A percentile compares a stretch with the other conserved stretches of the same genome.
Evolutionary conservation across 53 echinoderm and acorn worm genomes (phyloP).

Genomic region (Stichopus horrens): DNA sequence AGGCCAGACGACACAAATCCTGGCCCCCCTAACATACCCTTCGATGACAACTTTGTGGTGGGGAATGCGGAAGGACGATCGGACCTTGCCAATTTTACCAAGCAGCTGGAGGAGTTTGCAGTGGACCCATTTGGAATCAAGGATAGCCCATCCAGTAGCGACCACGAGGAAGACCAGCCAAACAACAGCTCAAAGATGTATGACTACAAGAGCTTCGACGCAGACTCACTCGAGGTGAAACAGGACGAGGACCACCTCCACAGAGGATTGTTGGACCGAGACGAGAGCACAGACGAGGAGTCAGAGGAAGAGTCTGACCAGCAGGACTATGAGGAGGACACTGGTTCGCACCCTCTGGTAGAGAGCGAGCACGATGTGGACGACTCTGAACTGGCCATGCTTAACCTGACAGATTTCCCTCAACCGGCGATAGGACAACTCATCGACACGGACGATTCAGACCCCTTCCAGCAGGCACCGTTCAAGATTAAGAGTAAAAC

Average conservation of each 20-base stretch:
- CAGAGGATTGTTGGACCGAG: slow-evolving; percentile 78
- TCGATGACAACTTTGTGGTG: slow-evolving; percentile 70
- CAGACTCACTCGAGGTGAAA: slow-evolving; percentile 66
- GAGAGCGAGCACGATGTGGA: slow-evolving; percentile 77
- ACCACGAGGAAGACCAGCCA: slow-evolving; percentile 71
- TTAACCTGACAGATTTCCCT: slow-evolving; percentile 73
- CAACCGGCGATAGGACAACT: slow-evolving; percentile 80
- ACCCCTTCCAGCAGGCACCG: slow-evolving; percentile 82
- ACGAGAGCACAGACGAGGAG: slow-evolving; percentile 61
- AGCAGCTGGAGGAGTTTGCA: slow-evolving; percentile 85
- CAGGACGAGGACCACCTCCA: slow-evolving; percentile 88
- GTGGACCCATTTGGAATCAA: slow-evolving; percentile 73
- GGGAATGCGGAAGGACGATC: slow-evolving; percentile 32
- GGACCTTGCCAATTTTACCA: slow-evolving; percentile 64
- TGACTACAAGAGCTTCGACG: slow-evolving; percentile 81
- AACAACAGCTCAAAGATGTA: slow-evolving; percentile 55
- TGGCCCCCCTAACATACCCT: slow-evolving; percentile 48
- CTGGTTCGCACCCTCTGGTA: slow-evolving; percentile 52
- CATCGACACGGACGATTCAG: slow-evolving; percentile 80
- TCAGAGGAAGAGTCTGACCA: slow-evolving; percentile 67
- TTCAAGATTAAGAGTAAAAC: slow-evolving; percentile 63
- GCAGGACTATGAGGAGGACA: slow-evolving; percentile 65
- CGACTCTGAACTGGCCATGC: slow-evolving; percentile 84
- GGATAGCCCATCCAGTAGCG: slow-evolving; percentile 84
- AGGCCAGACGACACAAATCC: slow-evolving; percentile 40